Evolutionary conservation across 2,797 vertebrate species (phyloP), one percentile per base, ranked within the genome.

Genomic region (Tapera naevia): DNA sequence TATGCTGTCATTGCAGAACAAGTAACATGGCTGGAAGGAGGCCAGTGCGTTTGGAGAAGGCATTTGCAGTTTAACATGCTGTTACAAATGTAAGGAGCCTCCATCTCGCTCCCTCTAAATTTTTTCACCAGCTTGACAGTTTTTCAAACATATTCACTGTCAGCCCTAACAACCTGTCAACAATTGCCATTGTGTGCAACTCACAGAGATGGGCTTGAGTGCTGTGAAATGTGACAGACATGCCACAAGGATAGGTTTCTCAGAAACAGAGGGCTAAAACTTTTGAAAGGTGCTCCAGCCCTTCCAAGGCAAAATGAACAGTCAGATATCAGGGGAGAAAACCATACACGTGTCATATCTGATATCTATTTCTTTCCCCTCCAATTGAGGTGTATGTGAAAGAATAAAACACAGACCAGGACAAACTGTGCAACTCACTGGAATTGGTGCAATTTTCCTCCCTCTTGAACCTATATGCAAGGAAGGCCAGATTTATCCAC

Each of bases 61-160:
- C 84, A 91, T 94, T 97, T 97, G 86, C 95, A 96, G 97, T 97
- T 97, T 96, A 98, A 98, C 97, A 96, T 96, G 97, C 97, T 96
- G 96, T 97, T 98, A 98, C 97, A 97, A 98, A 97, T 97, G 96
- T 95, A 97, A 97, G 95, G 95, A 97, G 94, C 89, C 95, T 94
- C 92, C 91, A 66, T 96, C 97, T 97, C 95, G 96, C 94, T 92
- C 93, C 91, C 95, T 95, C 97, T 89, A 98, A 98, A 98, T 98
- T 98, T 97, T 97, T 97, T 97, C 97, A 99, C 98, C 98, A 99
- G 98, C 98, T 98, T 99, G 98, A 99, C 98, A 98, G 98, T 98
- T 98, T 98, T 98, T 98, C 98, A 98, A 99, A 99, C 99, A 99
- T 99, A 99, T 99, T 99, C 99, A 98, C 98, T 98, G 98, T 99